Evolutionary conservation across 1,140 invertebrate genomes (phyloP).

Genomic region (Bombus polaris): DNA sequence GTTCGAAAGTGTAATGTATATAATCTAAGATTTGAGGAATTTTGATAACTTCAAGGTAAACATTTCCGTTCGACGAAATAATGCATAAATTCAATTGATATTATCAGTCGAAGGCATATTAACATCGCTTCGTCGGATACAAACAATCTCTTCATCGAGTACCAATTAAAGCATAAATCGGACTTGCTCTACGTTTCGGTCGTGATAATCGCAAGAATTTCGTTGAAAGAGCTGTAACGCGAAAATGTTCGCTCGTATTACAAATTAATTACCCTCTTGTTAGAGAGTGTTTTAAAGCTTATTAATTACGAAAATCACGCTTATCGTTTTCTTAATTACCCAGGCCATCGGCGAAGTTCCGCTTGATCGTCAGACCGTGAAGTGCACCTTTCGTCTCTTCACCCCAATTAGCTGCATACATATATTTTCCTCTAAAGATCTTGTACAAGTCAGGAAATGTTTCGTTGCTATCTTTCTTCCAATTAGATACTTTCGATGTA

Average conservation of each 20-base stretch:
- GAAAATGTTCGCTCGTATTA: not conserved
- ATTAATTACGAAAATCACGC: not conserved
- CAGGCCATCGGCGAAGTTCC: not conserved
- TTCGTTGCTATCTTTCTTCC: not conserved
- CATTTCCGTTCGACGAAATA: not conserved
- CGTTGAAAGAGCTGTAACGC: not conserved
- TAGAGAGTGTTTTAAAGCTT: not conserved
- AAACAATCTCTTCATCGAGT: not conserved
- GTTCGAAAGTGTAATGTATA: not conserved
- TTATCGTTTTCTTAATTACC: not conserved
- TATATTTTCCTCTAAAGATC: not conserved
- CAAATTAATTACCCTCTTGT: not conserved
- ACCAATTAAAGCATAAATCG: not conserved
- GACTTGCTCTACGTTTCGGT: not conserved
- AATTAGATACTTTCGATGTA: not conserved
- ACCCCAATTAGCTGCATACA: not conserved
- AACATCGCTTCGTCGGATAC: not conserved
- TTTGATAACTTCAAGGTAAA: not conserved
- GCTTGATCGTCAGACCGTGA: not conserved
- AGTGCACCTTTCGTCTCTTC: not conserved
- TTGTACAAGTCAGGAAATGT: not conserved
- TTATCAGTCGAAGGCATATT: not conserved
- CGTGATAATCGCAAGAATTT: not conserved
- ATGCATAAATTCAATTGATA: not conserved
- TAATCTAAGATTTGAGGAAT: not conserved